Percentiles rank a stretch among this genome's conserved stretches.
Evolutionary conservation across 1,140 invertebrate genomes (phyloP).

Genomic region (Apis cerana): DNA sequence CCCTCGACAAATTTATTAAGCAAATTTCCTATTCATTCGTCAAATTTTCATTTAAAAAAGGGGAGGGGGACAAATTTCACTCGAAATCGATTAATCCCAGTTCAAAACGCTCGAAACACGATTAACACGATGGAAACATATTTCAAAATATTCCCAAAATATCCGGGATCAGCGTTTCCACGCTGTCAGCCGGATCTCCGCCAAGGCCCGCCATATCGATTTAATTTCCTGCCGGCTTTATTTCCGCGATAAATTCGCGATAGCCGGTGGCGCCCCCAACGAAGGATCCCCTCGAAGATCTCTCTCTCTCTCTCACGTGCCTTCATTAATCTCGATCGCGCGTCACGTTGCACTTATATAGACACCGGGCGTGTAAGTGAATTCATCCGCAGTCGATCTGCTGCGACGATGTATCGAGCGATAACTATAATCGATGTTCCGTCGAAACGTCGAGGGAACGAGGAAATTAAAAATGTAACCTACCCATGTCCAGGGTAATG

Average conservation of each 20-base stretch:
- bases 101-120: no score
- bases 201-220: constrained; percentile 29
- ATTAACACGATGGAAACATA: background rate
- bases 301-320: constrained; percentile 6
- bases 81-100: no score
- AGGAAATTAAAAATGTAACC: constrained; percentile 69
- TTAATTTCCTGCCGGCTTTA: constrained; percentile 46
- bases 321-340: constrained; percentile 58
- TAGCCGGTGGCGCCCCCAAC: constrained; percentile 1
- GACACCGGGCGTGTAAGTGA: constrained; percentile 48
- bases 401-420: constrained; percentile 48
- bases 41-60: no score
- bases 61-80: no score
- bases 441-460: constrained; percentile 55
- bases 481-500: constrained; percentile 43
- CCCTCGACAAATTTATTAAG: no score
- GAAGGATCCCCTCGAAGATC: constrained; percentile 39
- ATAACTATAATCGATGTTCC: constrained; percentile 63
- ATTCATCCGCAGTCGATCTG: constrained; percentile 29
- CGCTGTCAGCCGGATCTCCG: background rate
- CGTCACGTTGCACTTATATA: constrained; percentile 37
- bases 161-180: constrained; percentile 2
- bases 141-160: background rate
- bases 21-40: no score
- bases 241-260: constrained; percentile 37